Percentiles rank a stretch among this genome's conserved stretches.
Conservation (phyloP, 2,888 invertebrate species). For the Pasiphila rectangulata region DNA sequence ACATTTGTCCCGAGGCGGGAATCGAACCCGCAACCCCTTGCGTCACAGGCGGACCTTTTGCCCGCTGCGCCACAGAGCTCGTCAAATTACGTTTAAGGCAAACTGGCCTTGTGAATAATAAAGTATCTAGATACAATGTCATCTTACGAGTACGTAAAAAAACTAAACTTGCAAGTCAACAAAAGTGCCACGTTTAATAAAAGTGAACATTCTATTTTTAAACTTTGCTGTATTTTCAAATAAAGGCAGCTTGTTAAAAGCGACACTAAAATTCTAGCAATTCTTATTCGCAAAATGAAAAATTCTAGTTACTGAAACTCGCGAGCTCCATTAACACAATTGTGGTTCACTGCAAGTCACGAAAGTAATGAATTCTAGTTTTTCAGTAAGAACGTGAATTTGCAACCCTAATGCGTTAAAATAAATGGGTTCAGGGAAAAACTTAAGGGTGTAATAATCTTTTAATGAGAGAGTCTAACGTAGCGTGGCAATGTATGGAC, state of each 20-base stretch:
- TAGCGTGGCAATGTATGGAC: constrained; percentile 10
- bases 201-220: too few species aligned
- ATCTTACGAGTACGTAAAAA: too few species aligned
- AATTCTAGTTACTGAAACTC: constrained; percentile 4
- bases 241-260: neutral
- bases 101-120: too few species aligned
- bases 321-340: constrained; percentile 44
- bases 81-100: too few species aligned
- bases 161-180: too few species aligned
- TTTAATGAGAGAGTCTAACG: constrained; percentile 38
- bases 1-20: too few species aligned
- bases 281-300: constrained; percentile 3
- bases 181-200: too few species aligned
- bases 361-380: constrained; percentile 65
- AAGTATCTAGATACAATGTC: too few species aligned
- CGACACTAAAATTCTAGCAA: neutral
- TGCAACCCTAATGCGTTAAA: constrained; percentile 39
- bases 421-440: constrained; percentile 45
- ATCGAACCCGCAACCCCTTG: too few species aligned
- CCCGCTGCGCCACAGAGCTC: too few species aligned
- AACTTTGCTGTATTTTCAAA: too few species aligned
- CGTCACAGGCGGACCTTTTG: too few species aligned
- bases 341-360: constrained; percentile 63
- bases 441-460: constrained; percentile 29
- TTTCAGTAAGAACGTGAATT: constrained; percentile 47